Conservation (phyloP, 2,888 invertebrate genomes). For the Drosophila anomelani region DNA sequence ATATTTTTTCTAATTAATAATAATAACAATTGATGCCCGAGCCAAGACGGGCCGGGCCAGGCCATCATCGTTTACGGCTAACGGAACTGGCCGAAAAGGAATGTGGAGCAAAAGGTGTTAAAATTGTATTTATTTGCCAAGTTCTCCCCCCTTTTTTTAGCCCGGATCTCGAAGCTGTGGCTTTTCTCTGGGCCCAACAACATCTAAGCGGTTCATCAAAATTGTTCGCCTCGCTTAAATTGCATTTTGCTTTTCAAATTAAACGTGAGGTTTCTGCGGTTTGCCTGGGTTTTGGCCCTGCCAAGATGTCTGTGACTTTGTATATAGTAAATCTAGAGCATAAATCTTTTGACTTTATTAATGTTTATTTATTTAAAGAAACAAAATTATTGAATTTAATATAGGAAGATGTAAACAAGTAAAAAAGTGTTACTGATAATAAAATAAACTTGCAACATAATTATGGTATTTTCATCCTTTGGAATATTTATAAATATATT, state of each 20-base stretch:
- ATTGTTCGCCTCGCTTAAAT: constrained; percentile 58
- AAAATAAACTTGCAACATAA: too few species aligned
- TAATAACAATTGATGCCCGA: constrained; percentile 77
- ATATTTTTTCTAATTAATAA: constrained; percentile 82
- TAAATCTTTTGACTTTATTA: not conserved
- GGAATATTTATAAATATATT: too few species aligned
- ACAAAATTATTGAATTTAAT: not conserved
- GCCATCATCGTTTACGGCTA: constrained; percentile 48
- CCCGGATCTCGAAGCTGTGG: constrained; percentile 6
- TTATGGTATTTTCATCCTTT: too few species aligned
- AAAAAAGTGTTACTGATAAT: too few species aligned
- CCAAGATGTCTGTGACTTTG: constrained; percentile 22
- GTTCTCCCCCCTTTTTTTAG: constrained; percentile 19
- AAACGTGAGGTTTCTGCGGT: constrained; percentile 54
- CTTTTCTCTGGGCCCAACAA: constrained; percentile 36
- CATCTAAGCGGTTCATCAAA: constrained; percentile 71
- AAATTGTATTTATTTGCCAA: constrained; percentile 51
- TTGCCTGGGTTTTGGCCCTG: constrained; percentile 10
- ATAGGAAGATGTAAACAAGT: not conserved
- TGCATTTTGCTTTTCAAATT: constrained; percentile 75
- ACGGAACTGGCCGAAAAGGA: constrained; percentile 61
- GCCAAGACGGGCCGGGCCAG: constrained; percentile 14
- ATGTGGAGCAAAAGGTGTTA: constrained; percentile 66
- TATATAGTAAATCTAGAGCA: constrained; percentile 27
- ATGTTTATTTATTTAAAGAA: not conserved